These are phyloP conservation scores for Ciconia nigra DNA, from an alignment of 2,797 vertebrate species.

Conservation along the genomic window DNA sequence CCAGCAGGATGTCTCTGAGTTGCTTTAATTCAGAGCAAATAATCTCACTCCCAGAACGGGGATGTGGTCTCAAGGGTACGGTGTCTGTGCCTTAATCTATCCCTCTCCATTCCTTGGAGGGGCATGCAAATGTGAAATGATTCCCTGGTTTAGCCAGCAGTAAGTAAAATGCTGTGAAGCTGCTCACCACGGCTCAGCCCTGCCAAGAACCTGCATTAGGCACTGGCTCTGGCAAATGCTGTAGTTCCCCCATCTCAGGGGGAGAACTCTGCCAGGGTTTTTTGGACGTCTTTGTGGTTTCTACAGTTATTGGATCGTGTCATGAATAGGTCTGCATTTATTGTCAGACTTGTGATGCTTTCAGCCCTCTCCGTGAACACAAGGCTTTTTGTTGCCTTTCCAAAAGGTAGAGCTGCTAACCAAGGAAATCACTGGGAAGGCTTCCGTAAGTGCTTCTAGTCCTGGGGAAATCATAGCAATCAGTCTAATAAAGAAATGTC, in stretches of 20 bases:
- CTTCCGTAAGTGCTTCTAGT: background rate
- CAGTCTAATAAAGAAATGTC: background rate
- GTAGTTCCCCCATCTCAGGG: background rate
- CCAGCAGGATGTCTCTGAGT: background rate
- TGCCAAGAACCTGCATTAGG: background rate
- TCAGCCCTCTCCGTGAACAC: background rate
- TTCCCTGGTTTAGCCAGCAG: background rate
- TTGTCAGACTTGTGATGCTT: background rate
- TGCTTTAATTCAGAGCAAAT: background rate
- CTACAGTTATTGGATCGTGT: background rate
- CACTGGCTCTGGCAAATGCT: background rate
- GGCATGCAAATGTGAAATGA: background rate
- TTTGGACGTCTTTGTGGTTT: background rate
- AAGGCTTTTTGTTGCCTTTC: constrained; percentile 1
- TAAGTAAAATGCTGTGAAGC: background rate
- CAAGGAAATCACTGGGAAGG: background rate
- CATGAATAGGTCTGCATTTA: background rate
- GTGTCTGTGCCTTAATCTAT: background rate
- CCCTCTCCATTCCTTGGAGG: background rate
- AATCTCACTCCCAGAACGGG: background rate
- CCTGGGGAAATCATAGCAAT: background rate
- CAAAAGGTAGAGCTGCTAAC: background rate
- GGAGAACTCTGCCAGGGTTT: background rate
- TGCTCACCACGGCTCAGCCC: background rate
- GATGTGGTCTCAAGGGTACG: background rate